phyloP scores from a whole-genome alignment of 2,113 vertebrate genomes.

The Protobothrops mucrosquamatus region DNA sequence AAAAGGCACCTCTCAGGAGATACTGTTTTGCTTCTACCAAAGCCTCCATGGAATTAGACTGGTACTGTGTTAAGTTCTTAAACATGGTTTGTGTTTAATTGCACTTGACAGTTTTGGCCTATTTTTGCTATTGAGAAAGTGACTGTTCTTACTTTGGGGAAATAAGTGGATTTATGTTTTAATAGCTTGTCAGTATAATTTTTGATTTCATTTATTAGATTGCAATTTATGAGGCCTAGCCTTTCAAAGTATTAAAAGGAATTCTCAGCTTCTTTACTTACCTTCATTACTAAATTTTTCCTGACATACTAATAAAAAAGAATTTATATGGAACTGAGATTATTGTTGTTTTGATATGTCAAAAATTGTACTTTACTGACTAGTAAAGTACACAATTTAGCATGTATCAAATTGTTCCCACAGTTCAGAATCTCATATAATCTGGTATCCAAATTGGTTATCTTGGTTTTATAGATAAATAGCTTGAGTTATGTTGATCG shows the following conservation, averaged over 20 bases:
- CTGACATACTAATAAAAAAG: neutral
- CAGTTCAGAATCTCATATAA: neutral
- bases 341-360: neutral
- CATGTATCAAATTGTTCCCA: neutral
- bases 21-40: neutral
- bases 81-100: constrained; percentile 13
- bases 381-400: neutral
- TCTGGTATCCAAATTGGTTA: neutral
- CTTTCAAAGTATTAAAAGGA: neutral
- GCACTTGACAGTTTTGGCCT: neutral
- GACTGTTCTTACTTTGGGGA: neutral
- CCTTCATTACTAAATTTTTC: neutral
- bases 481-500: neutral
- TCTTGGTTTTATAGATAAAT: neutral
- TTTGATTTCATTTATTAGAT: neutral
- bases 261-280: neutral
- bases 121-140: neutral
- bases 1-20: neutral
- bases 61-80: neutral
- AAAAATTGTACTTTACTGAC: neutral
- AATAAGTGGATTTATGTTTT: neutral
- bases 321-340: neutral
- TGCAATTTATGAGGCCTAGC: neutral
- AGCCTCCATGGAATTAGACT: constrained; percentile 1
- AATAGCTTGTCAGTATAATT: neutral